Evolutionary conservation across 2,113 vertebrate genomes (phyloP).

Genomic region (Platycercus adscitus): DNA sequence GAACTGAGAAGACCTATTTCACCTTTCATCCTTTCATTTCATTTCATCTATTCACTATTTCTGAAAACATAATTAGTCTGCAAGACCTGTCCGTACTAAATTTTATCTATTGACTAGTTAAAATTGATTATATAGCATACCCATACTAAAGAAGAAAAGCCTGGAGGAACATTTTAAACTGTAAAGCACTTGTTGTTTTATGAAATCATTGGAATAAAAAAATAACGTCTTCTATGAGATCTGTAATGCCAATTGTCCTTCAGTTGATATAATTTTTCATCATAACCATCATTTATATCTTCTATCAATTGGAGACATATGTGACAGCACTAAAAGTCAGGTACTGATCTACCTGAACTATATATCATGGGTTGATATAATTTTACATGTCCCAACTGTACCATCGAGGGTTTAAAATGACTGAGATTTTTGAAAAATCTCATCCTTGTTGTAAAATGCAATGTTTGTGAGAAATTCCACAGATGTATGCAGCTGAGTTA

Average conservation of each 20-base stretch:
- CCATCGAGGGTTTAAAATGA: neutral
- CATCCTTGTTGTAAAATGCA: neutral
- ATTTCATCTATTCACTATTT: neutral
- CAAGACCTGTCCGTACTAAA: neutral
- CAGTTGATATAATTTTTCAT: neutral
- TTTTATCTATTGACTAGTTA: neutral
- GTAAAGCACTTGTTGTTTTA: neutral
- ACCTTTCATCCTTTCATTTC: neutral
- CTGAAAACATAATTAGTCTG: neutral
- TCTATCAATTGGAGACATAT: neutral
- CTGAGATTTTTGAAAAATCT: neutral
- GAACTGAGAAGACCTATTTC: neutral
- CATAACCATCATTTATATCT: neutral
- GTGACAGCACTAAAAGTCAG: neutral
- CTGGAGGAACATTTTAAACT: neutral
- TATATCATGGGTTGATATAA: neutral
- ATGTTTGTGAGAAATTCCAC: neutral
- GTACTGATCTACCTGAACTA: neutral
- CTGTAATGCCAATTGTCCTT: neutral
- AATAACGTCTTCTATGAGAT: neutral
- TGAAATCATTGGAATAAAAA: neutral
- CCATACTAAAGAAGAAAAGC: neutral
- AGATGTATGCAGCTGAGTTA: neutral
- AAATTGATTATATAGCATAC: neutral
- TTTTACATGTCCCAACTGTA: neutral